A percentile compares a stretch with the other conserved stretches of the same genome.
Conservation (phyloP, 2,888 invertebrate genomes). For the Reticulitermes lucifugus region DNA sequence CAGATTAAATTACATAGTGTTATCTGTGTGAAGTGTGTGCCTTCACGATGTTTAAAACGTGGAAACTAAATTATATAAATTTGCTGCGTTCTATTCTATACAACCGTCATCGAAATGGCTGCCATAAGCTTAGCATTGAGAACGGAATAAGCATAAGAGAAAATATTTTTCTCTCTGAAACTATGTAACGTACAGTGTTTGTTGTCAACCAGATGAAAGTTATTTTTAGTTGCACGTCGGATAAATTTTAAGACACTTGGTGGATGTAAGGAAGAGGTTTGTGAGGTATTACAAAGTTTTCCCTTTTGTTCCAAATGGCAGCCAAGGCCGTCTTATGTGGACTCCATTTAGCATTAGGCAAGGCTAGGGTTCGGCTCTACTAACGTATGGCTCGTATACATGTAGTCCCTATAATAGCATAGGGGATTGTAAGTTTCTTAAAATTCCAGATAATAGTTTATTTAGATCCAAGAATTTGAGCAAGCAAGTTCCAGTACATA, state of each 20-base stretch:
- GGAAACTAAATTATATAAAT: slow-evolving; percentile 60
- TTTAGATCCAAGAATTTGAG: neutral
- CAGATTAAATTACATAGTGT: slow-evolving; percentile 59
- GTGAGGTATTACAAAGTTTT: slow-evolving; percentile 53
- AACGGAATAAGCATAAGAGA: slow-evolving; percentile 49
- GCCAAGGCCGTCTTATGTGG: slow-evolving; percentile 62
- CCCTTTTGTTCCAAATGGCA: slow-evolving; percentile 64
- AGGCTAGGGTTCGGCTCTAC: slow-evolving; percentile 55
- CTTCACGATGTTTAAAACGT: slow-evolving; percentile 57
- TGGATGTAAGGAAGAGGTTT: neutral
- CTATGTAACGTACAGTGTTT: slow-evolving; percentile 54
- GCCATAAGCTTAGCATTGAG: slow-evolving; percentile 68
- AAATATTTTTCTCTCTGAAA: slow-evolving; percentile 48
- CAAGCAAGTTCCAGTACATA: slow-evolving; percentile 9
- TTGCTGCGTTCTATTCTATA: slow-evolving; percentile 60
- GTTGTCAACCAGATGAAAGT: slow-evolving; percentile 56
- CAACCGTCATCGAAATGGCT: slow-evolving; percentile 66
- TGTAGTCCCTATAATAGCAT: slow-evolving; percentile 52
- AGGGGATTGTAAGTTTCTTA: slow-evolving; percentile 46
- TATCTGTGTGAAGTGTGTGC: slow-evolving; percentile 57
- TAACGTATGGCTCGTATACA: slow-evolving; percentile 54
- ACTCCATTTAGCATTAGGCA: slow-evolving; percentile 61
- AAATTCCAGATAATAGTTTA: slow-evolving; percentile 38
- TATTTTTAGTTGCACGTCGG: slow-evolving; percentile 57
- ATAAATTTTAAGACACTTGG: slow-evolving; percentile 55